Evolutionary conservation across 2,888 invertebrate species (phyloP).

Genomic region (Spilosoma lubricipeda): DNA sequence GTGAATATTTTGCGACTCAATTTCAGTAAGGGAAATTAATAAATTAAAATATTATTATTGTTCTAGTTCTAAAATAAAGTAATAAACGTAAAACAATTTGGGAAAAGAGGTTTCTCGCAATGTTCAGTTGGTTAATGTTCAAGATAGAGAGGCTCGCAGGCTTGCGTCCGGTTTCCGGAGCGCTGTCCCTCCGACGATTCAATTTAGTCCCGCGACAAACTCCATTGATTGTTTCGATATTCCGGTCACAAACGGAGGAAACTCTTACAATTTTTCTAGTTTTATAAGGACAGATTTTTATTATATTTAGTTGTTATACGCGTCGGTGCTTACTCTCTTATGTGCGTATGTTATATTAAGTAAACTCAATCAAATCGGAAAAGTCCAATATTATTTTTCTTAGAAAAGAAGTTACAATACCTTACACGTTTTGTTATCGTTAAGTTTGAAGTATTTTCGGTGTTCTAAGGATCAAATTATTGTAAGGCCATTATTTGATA

Average conservation of each 20-base stretch:
- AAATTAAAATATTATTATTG: neutral
- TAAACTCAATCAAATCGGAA: conserved; percentile 30
- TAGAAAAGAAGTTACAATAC: neutral
- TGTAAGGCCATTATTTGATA: neutral
- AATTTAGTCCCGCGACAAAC: conserved; percentile 81
- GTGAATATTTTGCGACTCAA: neutral
- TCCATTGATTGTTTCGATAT: conserved; percentile 84
- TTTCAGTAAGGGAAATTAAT: neutral
- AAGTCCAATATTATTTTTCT: conserved; percentile 13
- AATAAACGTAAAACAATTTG: conserved; percentile 23
- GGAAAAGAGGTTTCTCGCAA: conserved; percentile 34
- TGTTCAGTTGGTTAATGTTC: conserved; percentile 60
- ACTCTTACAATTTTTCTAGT: conserved; percentile 58
- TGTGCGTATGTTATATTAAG: conserved; percentile 20
- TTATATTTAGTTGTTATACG: conserved; percentile 47
- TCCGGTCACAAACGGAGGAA: conserved; percentile 75
- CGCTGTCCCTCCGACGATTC: conserved; percentile 71
- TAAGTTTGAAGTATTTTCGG: neutral
- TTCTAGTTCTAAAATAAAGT: conserved; percentile 6
- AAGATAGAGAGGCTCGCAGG: conserved; percentile 68
- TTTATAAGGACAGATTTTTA: conserved; percentile 51
- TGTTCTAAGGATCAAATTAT: neutral
- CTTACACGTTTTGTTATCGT: neutral
- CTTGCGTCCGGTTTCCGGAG: conserved; percentile 79
- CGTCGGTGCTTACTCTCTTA: conserved; percentile 26